Base-by-base conservation (phyloP, 2,888 invertebrate species). In the Pristionchus entomophagus region DNA sequence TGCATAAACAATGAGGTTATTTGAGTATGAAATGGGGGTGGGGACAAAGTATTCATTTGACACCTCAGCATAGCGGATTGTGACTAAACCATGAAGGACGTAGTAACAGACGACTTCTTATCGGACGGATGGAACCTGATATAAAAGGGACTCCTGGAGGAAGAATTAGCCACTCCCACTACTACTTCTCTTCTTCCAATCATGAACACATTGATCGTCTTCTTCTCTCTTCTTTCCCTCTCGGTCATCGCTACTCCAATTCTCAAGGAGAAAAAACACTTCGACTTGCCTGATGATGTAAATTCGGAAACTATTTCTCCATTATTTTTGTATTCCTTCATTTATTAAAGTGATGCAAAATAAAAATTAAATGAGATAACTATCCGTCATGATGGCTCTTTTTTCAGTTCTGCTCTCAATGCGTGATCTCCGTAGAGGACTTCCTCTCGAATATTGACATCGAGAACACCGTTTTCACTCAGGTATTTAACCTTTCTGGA, bases 321-420 rank as follows among this genome's bases (percentile, higher is more conserved):
- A 8, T 17, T 35, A 0, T 35, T 6, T 19, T 26, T 22, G 12
- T 2, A 38, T 59, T 32, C 19, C 32, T 38, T 45, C n/a, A n/a
- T 45, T 45, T 45, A 45, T 10, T 45, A n/a, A n/a, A n/a, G n/a
- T n/a, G n/a, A 6, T 45, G 8, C 14, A 45, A 14, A 45, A 45
- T 45, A 45, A 45, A 45, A n/a, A n/a, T n/a, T n/a, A n/a, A n/a
- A n/a, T n/a, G n/a, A n/a, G n/a, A n/a, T n/a, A n/a, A n/a, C n/a
- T n/a, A n/a, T n/a, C n/a, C n/a, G n/a, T 14, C 45, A 45, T 45
- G 6, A 45, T 45, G 8, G 8, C 45, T n/a, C 22, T 22, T 0
- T 38, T 38, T 69, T 26, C n/a, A 73, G 73, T 73, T 73, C 73
- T 73, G 73, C 10, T 73, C 73, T 17, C 73, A 73, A 41, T 73